Conservation (phyloP, 2,888 invertebrate species). For the Thereva unica region DNA sequence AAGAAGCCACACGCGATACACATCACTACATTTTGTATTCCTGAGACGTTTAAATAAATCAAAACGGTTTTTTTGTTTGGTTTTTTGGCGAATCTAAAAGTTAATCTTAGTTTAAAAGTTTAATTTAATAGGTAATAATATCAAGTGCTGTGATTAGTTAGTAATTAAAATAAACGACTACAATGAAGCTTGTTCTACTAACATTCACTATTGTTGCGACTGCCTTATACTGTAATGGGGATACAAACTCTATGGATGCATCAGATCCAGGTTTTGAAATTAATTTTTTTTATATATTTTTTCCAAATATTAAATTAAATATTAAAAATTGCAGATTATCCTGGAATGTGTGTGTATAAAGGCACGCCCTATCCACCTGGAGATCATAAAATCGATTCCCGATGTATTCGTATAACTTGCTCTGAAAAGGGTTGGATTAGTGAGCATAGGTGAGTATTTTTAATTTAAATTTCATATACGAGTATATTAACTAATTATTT, state of each 20-base stretch:
- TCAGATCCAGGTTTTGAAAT: conserved; percentile 21
- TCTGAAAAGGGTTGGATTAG: conserved; percentile 34
- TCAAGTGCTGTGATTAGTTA: too few relatives aligned
- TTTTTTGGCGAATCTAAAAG: too few relatives aligned
- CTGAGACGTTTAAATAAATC: too few relatives aligned
- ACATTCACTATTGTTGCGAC: neutral
- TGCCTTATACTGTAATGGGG: neutral
- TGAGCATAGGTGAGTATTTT: conserved; percentile 25
- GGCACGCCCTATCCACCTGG: conserved; percentile 25
- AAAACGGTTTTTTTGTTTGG: too few relatives aligned
- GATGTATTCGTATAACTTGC: conserved; percentile 29
- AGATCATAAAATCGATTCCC: conserved; percentile 20
- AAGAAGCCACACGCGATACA: too few relatives aligned
- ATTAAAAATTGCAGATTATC: conserved; percentile 19
- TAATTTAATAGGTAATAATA: too few relatives aligned
- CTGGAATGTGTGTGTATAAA: conserved; percentile 34
- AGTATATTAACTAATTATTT: neutral
- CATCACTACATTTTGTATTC: too few relatives aligned
- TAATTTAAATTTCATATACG: neutral
- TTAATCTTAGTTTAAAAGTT: too few relatives aligned
- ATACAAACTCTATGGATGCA: conserved; percentile 19
- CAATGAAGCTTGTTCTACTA: conserved; percentile 15
- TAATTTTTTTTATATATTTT: conserved; percentile 3
- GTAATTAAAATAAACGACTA: too few relatives aligned
- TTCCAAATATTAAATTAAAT: neutral